Evolutionary conservation across 2,888 invertebrate species (phyloP).

Genomic region (Conops quadrifasciatus): DNA sequence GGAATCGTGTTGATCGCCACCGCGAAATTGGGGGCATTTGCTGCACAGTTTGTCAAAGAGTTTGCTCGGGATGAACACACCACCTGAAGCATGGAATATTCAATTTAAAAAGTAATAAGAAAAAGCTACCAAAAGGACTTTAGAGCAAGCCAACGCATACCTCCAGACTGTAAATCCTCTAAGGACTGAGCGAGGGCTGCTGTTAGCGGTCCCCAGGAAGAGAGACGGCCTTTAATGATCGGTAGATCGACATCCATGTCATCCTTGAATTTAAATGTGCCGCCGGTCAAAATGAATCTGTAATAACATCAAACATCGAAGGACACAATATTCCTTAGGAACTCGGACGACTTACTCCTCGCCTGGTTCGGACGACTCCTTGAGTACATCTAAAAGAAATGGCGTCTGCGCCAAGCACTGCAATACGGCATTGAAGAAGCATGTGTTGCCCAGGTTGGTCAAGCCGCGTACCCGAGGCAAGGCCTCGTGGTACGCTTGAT

Average conservation of each 20-base stretch:
- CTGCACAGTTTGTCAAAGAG: conserved; percentile 72
- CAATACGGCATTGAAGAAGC: conserved; percentile 96
- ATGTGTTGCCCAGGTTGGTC: conserved; percentile 93
- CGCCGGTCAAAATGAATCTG: conserved; percentile 77
- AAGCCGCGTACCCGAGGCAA: conserved; percentile 79
- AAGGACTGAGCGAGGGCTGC: conserved; percentile 75
- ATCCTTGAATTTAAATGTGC: conserved; percentile 69
- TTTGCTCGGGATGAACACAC: conserved; percentile 73
- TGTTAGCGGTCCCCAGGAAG: conserved; percentile 76
- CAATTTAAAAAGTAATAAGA: neutral
- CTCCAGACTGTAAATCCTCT: conserved; percentile 71
- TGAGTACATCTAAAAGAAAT: conserved; percentile 75
- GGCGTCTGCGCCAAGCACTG: conserved; percentile 91
- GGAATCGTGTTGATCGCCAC: conserved; percentile 95
- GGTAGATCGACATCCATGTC: conserved; percentile 70
- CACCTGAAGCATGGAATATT: conserved; percentile 64
- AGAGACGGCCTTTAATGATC: conserved; percentile 73
- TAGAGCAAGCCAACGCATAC: conserved; percentile 43
- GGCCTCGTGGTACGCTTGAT: conserved; percentile 41
- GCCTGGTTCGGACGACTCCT: conserved; percentile 74
- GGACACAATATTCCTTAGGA: neutral
- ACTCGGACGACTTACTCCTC: conserved; percentile 66
- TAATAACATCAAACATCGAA: conserved; percentile 2
- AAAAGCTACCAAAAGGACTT: neutral
- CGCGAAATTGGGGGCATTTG: conserved; percentile 85